phyloP scores from a whole-genome alignment of 2,113 vertebrate species.

The Poeciliopsis occidentalis region DNA sequence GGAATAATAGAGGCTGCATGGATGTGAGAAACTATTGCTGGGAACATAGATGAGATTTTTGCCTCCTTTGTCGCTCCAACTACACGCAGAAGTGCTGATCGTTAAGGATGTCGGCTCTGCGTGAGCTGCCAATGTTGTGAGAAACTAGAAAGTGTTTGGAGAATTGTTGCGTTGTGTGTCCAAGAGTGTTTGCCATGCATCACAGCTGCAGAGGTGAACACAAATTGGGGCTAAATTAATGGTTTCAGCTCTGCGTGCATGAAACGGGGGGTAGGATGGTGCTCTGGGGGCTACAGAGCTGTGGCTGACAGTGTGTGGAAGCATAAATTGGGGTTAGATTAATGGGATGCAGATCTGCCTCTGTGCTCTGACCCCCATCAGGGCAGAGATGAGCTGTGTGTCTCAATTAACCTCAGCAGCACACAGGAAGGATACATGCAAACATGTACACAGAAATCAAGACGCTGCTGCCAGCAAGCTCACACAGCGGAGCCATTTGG shows the following conservation, averaged over 20 bases:
- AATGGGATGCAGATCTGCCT: slow-evolving; percentile 74
- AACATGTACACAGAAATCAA: slow-evolving; percentile 52
- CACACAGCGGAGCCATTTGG: slow-evolving; percentile 14
- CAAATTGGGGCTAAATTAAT: slow-evolving; percentile 78
- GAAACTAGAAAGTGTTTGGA: slow-evolving; percentile 11
- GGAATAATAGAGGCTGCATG: slow-evolving; percentile 49
- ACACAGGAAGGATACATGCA: slow-evolving; percentile 58
- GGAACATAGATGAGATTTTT: slow-evolving; percentile 9
- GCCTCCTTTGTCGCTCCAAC: neutral
- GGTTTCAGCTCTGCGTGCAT: slow-evolving; percentile 31
- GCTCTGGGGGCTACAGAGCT: slow-evolving; percentile 43
- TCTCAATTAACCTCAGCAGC: slow-evolving; percentile 79
- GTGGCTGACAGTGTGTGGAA: slow-evolving; percentile 73
- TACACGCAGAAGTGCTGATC: slow-evolving; percentile 8
- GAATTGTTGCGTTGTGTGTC: neutral
- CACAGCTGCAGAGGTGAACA: slow-evolving; percentile 64
- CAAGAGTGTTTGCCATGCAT: slow-evolving; percentile 47
- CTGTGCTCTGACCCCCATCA: slow-evolving; percentile 80
- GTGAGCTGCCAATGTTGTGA: slow-evolving; percentile 7
- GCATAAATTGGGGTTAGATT: slow-evolving; percentile 80
- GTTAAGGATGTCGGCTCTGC: slow-evolving; percentile 18
- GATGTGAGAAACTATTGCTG: slow-evolving; percentile 33
- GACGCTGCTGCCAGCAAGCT: slow-evolving; percentile 25
- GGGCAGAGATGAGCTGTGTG: slow-evolving; percentile 77
- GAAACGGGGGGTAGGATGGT: neutral